Evolutionary conservation across 2,888 invertebrate genomes (phyloP).

Genomic region (Bellardia bayeri): DNA sequence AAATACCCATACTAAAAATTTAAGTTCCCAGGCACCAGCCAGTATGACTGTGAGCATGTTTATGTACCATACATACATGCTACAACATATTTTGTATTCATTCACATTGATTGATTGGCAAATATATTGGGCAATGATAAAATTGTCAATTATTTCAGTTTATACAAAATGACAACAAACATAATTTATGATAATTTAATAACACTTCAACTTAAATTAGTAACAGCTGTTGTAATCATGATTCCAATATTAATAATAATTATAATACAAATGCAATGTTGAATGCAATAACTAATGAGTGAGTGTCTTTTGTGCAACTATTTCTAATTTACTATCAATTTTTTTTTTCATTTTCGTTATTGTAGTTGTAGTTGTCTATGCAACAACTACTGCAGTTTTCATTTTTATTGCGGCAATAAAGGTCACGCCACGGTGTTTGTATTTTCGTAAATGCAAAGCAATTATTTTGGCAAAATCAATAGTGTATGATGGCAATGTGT

Average conservation of each 20-base stretch:
- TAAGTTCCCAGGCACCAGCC: too few species aligned
- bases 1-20: too few species aligned
- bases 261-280: conserved; percentile 24
- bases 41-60: too few species aligned
- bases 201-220: conserved; percentile 55
- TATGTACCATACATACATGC: too few species aligned
- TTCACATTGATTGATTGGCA: conserved; percentile 51
- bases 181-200: conserved; percentile 69
- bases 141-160: conserved; percentile 67
- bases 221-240: conserved; percentile 43
- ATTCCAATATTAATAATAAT: conserved; percentile 29
- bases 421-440: background rate
- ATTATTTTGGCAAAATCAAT: conserved; percentile 7
- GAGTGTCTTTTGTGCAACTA: background rate
- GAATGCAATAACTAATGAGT: background rate
- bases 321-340: conserved; percentile 32
- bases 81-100: background rate
- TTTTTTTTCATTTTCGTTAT: background rate
- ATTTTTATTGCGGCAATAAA: conserved; percentile 4
- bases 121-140: conserved; percentile 48
- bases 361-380: background rate
- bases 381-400: background rate
- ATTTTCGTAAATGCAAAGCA: background rate
- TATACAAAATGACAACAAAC: conserved; percentile 47
- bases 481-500: background rate